These are phyloP conservation scores for Drosophila parthenogenetica DNA, from an alignment of 2,888 invertebrate genomes.

Conservation along the genomic window DNA sequence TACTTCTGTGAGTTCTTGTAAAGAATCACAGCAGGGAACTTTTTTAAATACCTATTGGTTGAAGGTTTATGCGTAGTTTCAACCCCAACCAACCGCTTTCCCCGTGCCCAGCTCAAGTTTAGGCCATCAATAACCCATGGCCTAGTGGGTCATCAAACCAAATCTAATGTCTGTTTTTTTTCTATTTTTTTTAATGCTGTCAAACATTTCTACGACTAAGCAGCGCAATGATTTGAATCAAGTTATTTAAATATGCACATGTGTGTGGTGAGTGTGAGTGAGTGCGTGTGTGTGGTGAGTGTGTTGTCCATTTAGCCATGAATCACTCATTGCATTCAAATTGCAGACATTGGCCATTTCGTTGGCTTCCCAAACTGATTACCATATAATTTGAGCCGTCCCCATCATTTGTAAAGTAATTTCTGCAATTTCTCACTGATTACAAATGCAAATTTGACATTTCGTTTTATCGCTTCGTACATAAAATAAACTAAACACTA, in stretches of 20 bases:
- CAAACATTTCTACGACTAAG: constrained; percentile 21
- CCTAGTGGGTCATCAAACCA: constrained; percentile 40
- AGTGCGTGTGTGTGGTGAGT: constrained; percentile 18
- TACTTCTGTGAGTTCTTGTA: constrained; percentile 17
- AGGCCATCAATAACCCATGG: constrained; percentile 9
- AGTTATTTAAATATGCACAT: constrained; percentile 40
- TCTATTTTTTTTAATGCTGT: constrained; percentile 22
- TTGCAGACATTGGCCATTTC: constrained; percentile 37
- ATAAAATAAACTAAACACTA: too few species aligned
- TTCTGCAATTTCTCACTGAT: constrained; percentile 20
- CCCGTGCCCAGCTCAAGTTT: background rate
- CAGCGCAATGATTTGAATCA: constrained; percentile 19
- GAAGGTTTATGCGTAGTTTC: constrained; percentile 15
- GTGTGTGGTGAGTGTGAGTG: constrained; percentile 6
- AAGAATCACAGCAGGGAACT: constrained; percentile 51
- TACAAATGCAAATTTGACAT: constrained; percentile 37
- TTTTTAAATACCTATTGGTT: constrained; percentile 28
- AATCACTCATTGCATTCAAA: constrained; percentile 48
- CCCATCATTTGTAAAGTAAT: constrained; percentile 44
- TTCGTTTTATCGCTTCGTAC: background rate
- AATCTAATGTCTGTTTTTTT: constrained; percentile 19
- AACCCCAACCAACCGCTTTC: background rate
- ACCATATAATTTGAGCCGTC: constrained; percentile 67
- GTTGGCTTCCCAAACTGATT: constrained; percentile 51
- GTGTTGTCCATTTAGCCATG: constrained; percentile 23